Conservation (phyloP, 2,888 invertebrate genomes). For the Terebella lapidaria region DNA sequence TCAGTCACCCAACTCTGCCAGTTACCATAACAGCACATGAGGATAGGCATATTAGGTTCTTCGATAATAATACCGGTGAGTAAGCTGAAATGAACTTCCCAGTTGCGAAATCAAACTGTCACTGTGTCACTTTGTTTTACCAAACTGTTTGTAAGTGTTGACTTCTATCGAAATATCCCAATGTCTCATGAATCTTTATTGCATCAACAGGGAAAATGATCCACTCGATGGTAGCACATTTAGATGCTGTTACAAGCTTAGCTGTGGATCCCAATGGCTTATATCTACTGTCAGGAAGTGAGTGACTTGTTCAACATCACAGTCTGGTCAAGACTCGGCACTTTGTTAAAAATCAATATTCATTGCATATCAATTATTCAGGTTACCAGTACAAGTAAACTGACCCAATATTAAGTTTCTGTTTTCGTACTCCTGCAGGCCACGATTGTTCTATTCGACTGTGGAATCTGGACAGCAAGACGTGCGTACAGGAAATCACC, state of each 20-base stretch:
- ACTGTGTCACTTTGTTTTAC: no score
- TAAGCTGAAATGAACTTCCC: neutral
- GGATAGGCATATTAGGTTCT: conserved; percentile 97
- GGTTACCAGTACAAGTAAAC: no score
- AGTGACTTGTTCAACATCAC: conserved; percentile 45
- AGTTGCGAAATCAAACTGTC: no score
- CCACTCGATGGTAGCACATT: conserved; percentile 97
- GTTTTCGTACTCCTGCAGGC: no score
- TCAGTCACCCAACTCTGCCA: conserved; percentile 93
- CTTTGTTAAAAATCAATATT: no score
- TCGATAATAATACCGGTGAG: conserved; percentile 76
- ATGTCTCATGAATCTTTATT: no score
- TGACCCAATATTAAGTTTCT: no score
- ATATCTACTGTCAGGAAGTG: conserved; percentile 92
- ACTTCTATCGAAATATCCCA: no score
- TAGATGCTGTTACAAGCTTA: conserved; percentile 95
- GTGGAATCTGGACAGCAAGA: conserved; percentile 78
- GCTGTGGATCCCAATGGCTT: conserved; percentile 98
- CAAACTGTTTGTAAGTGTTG: no score
- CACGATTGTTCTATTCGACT: conserved; percentile 61
- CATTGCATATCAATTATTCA: neutral
- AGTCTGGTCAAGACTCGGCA: neutral
- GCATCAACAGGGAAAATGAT: conserved; percentile 90
- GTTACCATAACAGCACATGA: conserved; percentile 95
- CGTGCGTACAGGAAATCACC: conserved; percentile 99